A percentile compares a stretch with the other conserved stretches of the same genome.
Evolutionary conservation across 2,888 invertebrate genomes (phyloP).

Genomic region (Diogma glabrata): DNA sequence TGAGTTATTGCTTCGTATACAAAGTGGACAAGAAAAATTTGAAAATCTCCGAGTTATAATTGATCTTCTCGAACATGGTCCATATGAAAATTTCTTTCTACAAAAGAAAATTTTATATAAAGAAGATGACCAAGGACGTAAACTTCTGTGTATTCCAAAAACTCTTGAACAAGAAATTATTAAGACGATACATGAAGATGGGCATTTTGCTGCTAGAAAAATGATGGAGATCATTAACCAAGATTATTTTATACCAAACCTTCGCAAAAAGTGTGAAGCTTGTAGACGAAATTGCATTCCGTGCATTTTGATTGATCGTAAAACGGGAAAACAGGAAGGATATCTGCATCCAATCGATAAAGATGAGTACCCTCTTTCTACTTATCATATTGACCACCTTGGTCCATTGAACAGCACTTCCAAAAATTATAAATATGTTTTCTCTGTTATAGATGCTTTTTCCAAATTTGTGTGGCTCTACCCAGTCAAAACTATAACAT

Average conservation of each 20-base stretch:
- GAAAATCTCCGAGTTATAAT: too few species aligned
- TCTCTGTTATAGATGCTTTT: neutral
- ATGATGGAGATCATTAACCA: slow-evolving; percentile 20
- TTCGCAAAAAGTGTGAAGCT: slow-evolving; percentile 21
- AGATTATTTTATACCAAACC: slow-evolving; percentile 25
- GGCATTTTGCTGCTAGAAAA: slow-evolving; percentile 25
- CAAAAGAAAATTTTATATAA: slow-evolving; percentile 13
- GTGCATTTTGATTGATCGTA: too few species aligned
- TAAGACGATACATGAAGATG: slow-evolving; percentile 23
- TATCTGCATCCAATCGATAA: neutral
- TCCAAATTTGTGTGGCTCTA: too few species aligned
- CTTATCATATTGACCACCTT: neutral
- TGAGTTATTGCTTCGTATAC: too few species aligned
- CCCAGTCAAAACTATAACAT: too few species aligned
- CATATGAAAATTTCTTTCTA: slow-evolving; percentile 10
- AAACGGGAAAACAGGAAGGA: neutral
- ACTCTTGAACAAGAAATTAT: slow-evolving; percentile 26
- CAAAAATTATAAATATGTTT: too few species aligned
- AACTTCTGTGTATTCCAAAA: slow-evolving; percentile 10
- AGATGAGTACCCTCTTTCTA: too few species aligned
- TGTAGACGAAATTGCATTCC: neutral
- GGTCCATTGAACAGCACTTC: neutral
- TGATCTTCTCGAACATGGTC: too few species aligned
- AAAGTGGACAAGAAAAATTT: too few species aligned
- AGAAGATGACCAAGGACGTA: slow-evolving; percentile 11